Conservation (phyloP, 2,797 vertebrate species). For the Vespertilio murinus region DNA sequence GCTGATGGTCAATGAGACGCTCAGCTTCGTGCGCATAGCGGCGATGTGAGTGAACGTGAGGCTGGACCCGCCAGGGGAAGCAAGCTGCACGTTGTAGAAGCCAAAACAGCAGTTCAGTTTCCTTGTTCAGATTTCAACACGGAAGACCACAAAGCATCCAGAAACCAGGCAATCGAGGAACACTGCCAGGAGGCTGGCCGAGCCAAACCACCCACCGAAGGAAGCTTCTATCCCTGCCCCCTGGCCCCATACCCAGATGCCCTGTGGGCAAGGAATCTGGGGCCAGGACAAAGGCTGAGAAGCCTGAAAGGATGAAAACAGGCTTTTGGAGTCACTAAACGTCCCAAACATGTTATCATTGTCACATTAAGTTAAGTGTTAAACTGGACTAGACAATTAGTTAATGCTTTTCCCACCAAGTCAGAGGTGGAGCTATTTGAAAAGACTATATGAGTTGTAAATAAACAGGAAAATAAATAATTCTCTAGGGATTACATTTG, state of each 20-base stretch:
- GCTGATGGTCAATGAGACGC: background rate
- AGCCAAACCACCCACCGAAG: background rate
- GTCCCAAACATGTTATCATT: background rate
- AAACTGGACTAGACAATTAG: background rate
- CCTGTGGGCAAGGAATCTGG: background rate
- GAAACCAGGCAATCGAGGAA: background rate
- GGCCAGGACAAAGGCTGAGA: background rate
- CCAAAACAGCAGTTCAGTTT: background rate
- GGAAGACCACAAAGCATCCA: background rate
- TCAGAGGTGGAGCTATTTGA: background rate
- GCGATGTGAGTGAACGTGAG: background rate
- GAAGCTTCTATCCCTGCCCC: accelerated
- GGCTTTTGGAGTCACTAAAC: background rate
- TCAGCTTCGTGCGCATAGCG: background rate
- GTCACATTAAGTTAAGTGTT: background rate
- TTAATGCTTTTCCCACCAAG: background rate
- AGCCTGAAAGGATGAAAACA: background rate
- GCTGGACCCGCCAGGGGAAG: background rate
- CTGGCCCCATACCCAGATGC: background rate
- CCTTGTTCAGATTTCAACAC: background rate
- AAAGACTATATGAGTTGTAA: background rate
- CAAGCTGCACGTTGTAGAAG: background rate
- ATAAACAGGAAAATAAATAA: conserved; percentile 8
- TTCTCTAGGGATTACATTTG: background rate
- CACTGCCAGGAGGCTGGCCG: background rate